Percentiles rank a stretch among this genome's conserved stretches.
Evolutionary conservation across 1,140 invertebrate genomes (phyloP).

Genomic region (Bombus polaris): DNA sequence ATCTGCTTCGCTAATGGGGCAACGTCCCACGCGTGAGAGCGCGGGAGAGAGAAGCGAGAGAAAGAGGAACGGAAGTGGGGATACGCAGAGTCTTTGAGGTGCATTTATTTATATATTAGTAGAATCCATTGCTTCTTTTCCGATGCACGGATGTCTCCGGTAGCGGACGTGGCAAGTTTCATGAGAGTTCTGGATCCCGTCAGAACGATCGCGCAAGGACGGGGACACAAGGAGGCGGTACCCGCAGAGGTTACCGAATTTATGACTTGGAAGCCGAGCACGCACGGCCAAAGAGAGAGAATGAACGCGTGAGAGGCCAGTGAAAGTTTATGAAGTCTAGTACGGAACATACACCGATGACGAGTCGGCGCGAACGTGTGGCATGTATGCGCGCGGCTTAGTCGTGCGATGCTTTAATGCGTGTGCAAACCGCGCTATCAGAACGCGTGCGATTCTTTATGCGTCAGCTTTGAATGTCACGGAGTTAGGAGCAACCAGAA

Average conservation of each 20-base stretch:
- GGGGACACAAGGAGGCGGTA: constrained; percentile 21
- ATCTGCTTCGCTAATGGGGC: constrained; percentile 50
- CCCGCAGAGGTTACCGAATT: constrained; percentile 58
- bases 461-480: constrained; percentile 24
- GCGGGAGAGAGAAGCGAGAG: neutral
- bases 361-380: constrained; percentile 17
- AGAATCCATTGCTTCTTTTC: constrained; percentile 37
- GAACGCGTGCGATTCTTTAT: constrained; percentile 37
- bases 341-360: constrained; percentile 29
- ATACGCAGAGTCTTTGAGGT: constrained; percentile 27
- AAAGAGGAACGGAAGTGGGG: constrained; percentile 30
- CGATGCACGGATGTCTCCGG: neutral
- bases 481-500: neutral
- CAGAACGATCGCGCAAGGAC: constrained; percentile 18
- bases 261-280: constrained; percentile 31
- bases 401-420: constrained; percentile 48
- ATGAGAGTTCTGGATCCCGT: neutral
- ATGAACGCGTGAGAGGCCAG: constrained; percentile 29
- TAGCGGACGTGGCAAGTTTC: neutral
- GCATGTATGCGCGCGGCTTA: constrained; percentile 1
- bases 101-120: constrained; percentile 52
- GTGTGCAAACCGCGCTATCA: constrained; percentile 50
- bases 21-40: constrained; percentile 45
- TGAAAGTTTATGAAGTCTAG: constrained; percentile 57
- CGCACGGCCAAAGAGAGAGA: constrained; percentile 24